A percentile compares a stretch with the other conserved stretches of the same genome.
Conservation (phyloP, 2,797 vertebrate genomes). For the Caiman crocodilus region DNA sequence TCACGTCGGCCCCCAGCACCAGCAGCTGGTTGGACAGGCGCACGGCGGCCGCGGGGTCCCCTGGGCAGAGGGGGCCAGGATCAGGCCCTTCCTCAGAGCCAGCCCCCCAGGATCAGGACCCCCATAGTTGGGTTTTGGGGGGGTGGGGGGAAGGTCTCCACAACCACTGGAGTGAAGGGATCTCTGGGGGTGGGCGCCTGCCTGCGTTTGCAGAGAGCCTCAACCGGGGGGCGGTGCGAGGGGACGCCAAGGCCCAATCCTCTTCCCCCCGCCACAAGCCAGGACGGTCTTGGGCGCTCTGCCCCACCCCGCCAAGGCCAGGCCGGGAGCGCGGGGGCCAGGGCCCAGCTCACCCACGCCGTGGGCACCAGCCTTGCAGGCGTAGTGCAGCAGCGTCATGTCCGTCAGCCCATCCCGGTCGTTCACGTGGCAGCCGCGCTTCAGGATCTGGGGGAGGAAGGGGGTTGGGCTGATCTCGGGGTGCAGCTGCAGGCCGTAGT, state of each 20-base stretch:
- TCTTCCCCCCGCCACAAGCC: not conserved
- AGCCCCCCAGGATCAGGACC: too few species aligned
- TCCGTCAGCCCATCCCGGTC: conserved; percentile 94
- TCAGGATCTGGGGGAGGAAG: conserved; percentile 85
- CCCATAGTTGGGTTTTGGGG: too few species aligned
- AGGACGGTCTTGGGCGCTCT: not conserved
- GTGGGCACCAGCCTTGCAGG: conserved; percentile 94
- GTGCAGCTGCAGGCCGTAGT: too few species aligned
- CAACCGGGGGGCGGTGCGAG: not conserved
- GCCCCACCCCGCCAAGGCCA: too few species aligned
- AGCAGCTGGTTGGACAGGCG: conserved; percentile 90
- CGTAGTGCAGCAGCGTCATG: conserved; percentile 95
- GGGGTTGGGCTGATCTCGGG: too few species aligned
- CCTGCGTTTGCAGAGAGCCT: not conserved
- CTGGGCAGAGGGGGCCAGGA: conserved; percentile 64
- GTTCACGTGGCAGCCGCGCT: conserved; percentile 92
- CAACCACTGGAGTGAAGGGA: not conserved
- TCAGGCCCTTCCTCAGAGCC: not conserved
- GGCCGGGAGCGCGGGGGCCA: too few species aligned
- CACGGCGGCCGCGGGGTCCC: conserved; percentile 89
- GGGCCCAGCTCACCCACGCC: conserved; percentile 86
- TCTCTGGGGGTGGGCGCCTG: too few species aligned
- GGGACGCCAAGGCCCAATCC: not conserved
- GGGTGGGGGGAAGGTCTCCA: too few species aligned
- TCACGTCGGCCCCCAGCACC: conserved; percentile 88